These are phyloP conservation scores for Hyles lineata DNA, from an alignment of 2,888 invertebrate genomes.

Conservation along the genomic window DNA sequence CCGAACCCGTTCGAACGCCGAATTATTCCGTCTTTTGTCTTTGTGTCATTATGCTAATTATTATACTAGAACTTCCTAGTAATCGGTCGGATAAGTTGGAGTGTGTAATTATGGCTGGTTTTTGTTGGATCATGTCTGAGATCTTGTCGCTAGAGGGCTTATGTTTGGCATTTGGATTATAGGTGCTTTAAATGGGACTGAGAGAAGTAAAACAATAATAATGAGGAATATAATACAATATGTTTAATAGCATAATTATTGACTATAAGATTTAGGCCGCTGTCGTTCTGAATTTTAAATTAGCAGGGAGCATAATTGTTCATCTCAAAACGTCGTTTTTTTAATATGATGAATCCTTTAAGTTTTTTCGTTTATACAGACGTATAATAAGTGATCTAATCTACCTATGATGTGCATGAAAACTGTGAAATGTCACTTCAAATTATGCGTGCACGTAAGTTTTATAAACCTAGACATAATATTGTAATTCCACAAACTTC, in stretches of 20 bases:
- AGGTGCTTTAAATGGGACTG: not conserved
- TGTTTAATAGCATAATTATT: not conserved
- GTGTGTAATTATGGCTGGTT: constrained; percentile 15
- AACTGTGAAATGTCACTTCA: too few species aligned
- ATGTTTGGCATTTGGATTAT: constrained; percentile 1
- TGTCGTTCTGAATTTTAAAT: too few species aligned
- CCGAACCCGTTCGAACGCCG: constrained; percentile 21
- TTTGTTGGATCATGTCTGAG: not conserved
- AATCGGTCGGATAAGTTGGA: constrained; percentile 6
- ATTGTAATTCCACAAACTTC: too few species aligned
- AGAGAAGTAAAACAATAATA: not conserved
- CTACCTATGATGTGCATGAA: too few species aligned
- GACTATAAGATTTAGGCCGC: too few species aligned
- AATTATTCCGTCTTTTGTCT: constrained; percentile 33
- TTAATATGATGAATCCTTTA: too few species aligned
- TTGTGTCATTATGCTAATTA: constrained; percentile 31
- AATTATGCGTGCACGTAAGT: too few species aligned
- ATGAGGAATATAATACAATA: not conserved
- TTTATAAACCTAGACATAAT: too few species aligned
- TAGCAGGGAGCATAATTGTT: too few species aligned
- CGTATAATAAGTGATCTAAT: too few species aligned
- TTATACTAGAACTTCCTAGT: constrained; percentile 23
- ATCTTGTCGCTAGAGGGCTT: not conserved
- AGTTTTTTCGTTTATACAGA: too few species aligned
- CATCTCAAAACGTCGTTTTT: too few species aligned